Evolutionary conservation across 2,113 vertebrate genomes (phyloP), one percentile per base, ranked within the genome.

Genomic region (Oreochromis tanganicae): DNA sequence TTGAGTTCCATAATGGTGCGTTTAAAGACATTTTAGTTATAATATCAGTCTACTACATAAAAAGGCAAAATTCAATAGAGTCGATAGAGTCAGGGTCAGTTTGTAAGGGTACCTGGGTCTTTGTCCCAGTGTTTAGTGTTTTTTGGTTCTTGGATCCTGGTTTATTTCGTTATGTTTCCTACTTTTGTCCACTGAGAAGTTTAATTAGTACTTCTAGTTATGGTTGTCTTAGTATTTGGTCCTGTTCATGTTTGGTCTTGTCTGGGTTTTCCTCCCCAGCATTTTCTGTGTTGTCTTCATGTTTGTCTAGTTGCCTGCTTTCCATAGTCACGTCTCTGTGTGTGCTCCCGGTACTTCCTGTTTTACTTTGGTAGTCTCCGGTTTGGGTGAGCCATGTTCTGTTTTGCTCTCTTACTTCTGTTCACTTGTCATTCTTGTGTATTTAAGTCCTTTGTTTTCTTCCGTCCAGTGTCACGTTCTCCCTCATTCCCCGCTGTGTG

Each of bases 271-370:
- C 57, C 57, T 61, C 27, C 57, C 27, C 8, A 61, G 27, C 27
- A 17, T 59, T 17, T 59, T 27, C 27, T 32, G 21, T 1, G n/a
- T 56, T 13, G 21, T 56, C 21, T 56, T 27, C 1, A 2, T 0
- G 56, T 61, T 61, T 61, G 57, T 32, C 27, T 61, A 61, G 8
- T 61, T 61, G 27, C 57, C 14, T 1, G 57, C 17, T 61, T 61
- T 14, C 27, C 14, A 32, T 0, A 32, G 27, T 32, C 14, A 59
- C 4, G 2, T 32, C 27, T 59, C 4, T 29, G 0, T 29, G 0
- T 59, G 27, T 59, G 24, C 56, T 59, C 8, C 14, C 29, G 0
- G 0, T 61, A 61, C 57, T 61, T 32, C 27, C 57, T 61, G 27
- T 61, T 61, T 61, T 61, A 61, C 57, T 61, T 61, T 61, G 57